Evolutionary conservation across 2,113 vertebrate genomes (phyloP), one percentile per base, ranked within the genome.

Genomic region (Vidua chalybeata): DNA sequence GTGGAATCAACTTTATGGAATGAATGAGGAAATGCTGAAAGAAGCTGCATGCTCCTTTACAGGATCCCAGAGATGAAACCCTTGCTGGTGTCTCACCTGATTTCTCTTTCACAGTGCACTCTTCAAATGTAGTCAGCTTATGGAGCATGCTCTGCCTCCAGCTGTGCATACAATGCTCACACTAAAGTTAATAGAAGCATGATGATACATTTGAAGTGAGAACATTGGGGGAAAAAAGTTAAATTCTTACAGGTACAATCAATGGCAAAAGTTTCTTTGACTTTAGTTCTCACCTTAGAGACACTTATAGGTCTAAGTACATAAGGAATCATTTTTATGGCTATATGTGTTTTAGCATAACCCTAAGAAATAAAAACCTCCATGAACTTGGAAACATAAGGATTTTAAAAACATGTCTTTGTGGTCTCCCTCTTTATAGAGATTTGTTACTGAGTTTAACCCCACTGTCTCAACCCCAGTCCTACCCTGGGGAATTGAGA

Each of bases 91-190:
- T 37, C 72, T 88, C 2, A 0, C 15, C 66, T 84, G 62, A 78
- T 90, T 94, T 96, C 85, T 89, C 83, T 90, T 96, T 94, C 93
- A 92, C 24, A 77, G 72, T 16, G 31, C 63, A 39, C 24, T 89
- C 52, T 84, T 92, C 49, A 86, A 92, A 91, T 28, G 23, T 61
- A 86, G 68, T 94, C 88, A 94, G 74, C 63, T 94, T 86, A 80
- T 77, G 52, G 51, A n/a, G 24, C 61, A 75, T 75, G 55, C n/a
- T 92, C 61, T 95, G 49, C 56, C 68, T 97, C 85, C 90, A 74
- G 5, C 92, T 77, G 92, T 88, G 85, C 76, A 61, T 58, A 74
- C 45, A 91, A 20, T 56, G 61, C 48, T 84, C 59, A 61, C 46
- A 56, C 6, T 84, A 52, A 94, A 96, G 84, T 89, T 93, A 94